Percentiles rank a stretch among this genome's conserved stretches.
Evolutionary conservation across 2,888 invertebrate species (phyloP).

Genomic region (Cacoxenus indagator): DNA sequence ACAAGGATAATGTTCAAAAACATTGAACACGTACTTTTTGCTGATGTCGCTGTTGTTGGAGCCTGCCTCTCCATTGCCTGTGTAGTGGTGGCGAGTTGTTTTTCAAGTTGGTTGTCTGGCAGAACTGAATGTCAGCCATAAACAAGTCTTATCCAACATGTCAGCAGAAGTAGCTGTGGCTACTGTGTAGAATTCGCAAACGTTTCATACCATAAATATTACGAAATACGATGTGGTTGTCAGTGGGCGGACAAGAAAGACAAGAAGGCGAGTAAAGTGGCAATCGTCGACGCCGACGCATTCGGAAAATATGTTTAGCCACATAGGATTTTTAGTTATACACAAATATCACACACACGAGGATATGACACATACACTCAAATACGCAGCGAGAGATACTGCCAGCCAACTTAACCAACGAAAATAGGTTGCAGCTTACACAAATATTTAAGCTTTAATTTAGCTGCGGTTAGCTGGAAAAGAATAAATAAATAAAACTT

Average conservation of each 20-base stretch:
- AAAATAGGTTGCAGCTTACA: constrained; percentile 18
- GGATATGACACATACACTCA: not conserved
- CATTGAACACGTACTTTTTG: not conserved
- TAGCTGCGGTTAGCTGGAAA: constrained; percentile 36
- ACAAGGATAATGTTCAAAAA: not conserved
- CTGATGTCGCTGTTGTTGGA: too few species aligned
- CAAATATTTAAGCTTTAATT: constrained; percentile 39
- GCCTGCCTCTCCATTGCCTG: not conserved
- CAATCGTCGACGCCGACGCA: not conserved
- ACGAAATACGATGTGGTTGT: constrained; percentile 23
- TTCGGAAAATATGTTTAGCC: constrained; percentile 4
- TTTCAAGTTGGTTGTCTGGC: too few species aligned
- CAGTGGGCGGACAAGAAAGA: not conserved
- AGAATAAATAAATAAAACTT: constrained; percentile 3
- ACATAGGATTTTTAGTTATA: constrained; percentile 13
- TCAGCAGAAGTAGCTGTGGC: constrained; percentile 6
- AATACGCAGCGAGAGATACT: not conserved
- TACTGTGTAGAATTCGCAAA: not conserved
- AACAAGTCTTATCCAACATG: constrained; percentile 21
- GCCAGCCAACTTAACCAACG: not conserved
- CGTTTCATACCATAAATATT: constrained; percentile 29
- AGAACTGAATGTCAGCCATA: constrained; percentile 17
- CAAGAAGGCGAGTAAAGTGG: not conserved
- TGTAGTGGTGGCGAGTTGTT: not conserved
- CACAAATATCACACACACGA: not conserved